Conservation (phyloP, 2,113 vertebrate species). For the Ophiodon elongatus region DNA sequence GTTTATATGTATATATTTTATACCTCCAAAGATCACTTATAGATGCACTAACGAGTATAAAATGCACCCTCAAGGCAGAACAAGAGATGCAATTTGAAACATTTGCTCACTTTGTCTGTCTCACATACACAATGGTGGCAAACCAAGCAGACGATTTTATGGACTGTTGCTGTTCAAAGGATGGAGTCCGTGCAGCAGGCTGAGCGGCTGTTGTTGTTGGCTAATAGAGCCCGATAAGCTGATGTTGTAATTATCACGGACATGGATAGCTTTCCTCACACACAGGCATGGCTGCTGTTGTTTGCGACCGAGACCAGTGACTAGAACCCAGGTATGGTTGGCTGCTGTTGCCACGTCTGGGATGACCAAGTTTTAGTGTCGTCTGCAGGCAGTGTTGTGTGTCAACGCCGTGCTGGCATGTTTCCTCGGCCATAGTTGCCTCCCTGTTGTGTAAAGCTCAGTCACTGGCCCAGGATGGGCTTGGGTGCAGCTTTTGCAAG, state of each 20-base stretch:
- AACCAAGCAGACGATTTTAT: conserved; percentile 20
- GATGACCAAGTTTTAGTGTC: conserved; percentile 32
- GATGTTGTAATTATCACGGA: conserved; percentile 46
- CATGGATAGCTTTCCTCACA: conserved; percentile 52
- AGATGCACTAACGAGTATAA: neutral
- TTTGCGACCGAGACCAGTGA: conserved; percentile 61
- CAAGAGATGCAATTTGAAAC: neutral
- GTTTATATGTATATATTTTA: neutral
- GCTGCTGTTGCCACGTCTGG: conserved; percentile 44
- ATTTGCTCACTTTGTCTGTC: neutral
- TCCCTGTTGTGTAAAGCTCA: conserved; percentile 64
- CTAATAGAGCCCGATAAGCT: conserved; percentile 21
- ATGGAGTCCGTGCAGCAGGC: conserved; percentile 14
- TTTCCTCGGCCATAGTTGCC: conserved; percentile 32
- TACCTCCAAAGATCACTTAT: neutral
- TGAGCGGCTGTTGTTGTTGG: conserved; percentile 50
- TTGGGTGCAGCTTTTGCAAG: conserved; percentile 21
- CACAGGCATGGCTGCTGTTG: conserved; percentile 72
- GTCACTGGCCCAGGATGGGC: conserved; percentile 41
- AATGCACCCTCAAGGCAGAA: neutral
- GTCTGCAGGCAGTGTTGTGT: conserved; percentile 64
- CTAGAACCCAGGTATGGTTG: conserved; percentile 26
- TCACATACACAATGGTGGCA: neutral
- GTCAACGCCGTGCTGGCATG: conserved; percentile 50
- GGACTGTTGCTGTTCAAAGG: conserved; percentile 28